phyloP scores from a whole-genome alignment of 1,140 invertebrate species.

The Berghia stephanieae region DNA sequence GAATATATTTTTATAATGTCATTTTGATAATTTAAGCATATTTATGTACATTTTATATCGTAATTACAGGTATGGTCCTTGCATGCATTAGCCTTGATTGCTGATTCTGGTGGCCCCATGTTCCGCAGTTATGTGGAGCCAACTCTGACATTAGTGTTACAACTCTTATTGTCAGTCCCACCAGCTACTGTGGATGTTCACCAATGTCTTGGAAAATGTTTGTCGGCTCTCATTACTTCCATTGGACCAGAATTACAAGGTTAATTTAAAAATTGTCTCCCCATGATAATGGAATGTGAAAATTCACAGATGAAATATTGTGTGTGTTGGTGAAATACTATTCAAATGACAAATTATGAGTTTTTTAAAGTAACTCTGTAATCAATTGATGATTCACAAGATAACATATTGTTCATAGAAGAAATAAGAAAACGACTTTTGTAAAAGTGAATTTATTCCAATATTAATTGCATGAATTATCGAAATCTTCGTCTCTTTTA shows the following conservation, averaged over 20 bases:
- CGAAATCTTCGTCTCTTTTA: too few relatives aligned
- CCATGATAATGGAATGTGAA: too few relatives aligned
- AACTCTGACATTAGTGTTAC: conserved; percentile 86
- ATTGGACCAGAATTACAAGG: conserved; percentile 97
- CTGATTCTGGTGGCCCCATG: conserved; percentile 98
- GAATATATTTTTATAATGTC: too few relatives aligned
- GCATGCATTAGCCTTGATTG: conserved; percentile 93
- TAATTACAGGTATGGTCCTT: conserved; percentile 88
- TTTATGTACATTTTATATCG: not conserved
- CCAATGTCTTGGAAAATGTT: conserved; percentile 91
- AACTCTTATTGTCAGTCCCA: conserved; percentile 87
- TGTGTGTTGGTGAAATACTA: conserved; percentile 4
- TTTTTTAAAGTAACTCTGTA: too few relatives aligned
- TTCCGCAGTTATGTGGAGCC: conserved; percentile 97
- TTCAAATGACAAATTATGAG: too few relatives aligned
- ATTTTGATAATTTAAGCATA: too few relatives aligned
- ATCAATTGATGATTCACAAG: too few relatives aligned
- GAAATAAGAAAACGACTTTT: too few relatives aligned
- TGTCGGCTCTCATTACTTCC: conserved; percentile 94
- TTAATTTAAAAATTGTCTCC: conserved; percentile 47
- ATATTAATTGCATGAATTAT: too few relatives aligned
- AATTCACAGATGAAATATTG: too few relatives aligned
- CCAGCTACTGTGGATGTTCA: conserved; percentile 92
- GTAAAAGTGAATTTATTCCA: too few relatives aligned
- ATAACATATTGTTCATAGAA: too few relatives aligned